phyloP scores from a whole-genome alignment of 1,140 invertebrate genomes.

The Doryteuthis pealeii region DNA sequence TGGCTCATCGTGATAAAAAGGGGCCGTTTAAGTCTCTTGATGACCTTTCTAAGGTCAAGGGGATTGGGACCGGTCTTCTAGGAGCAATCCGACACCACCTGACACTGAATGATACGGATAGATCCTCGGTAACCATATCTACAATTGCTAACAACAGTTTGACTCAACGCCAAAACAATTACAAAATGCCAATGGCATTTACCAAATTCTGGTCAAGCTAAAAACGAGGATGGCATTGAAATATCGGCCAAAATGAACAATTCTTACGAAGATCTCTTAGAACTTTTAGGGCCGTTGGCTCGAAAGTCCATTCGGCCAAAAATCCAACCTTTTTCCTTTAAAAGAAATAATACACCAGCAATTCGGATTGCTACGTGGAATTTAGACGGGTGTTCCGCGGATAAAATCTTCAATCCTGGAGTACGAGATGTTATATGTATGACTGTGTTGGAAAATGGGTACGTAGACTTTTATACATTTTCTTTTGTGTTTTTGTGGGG shows the following conservation, averaged over 20 bases:
- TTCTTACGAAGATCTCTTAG: slow-evolving; percentile 48
- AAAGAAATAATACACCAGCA: slow-evolving; percentile 41
- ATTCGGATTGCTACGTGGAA: slow-evolving; percentile 77
- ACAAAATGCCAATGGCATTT: slow-evolving; percentile 18
- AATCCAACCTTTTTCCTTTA: slow-evolving; percentile 42
- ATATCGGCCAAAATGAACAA: slow-evolving; percentile 6
- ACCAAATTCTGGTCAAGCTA: not conserved
- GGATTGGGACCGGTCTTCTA: slow-evolving; percentile 46
- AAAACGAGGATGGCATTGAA: not conserved
- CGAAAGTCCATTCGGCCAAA: slow-evolving; percentile 38
- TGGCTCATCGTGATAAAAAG: slow-evolving; percentile 74
- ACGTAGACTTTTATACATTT: too few relatives aligned
- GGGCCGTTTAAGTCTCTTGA: slow-evolving; percentile 73
- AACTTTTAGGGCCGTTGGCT: slow-evolving; percentile 48
- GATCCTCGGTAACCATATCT: slow-evolving; percentile 18
- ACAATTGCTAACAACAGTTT: not conserved
- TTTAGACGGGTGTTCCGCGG: slow-evolving; percentile 69
- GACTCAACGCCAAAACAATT: slow-evolving; percentile 15
- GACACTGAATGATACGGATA: slow-evolving; percentile 33
- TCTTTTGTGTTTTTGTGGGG: too few relatives aligned
- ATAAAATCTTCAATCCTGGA: slow-evolving; percentile 77
- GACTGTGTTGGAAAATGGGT: slow-evolving; percentile 81
- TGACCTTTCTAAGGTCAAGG: slow-evolving; percentile 67
- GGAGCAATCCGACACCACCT: slow-evolving; percentile 48
- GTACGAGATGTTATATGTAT: slow-evolving; percentile 78